Evolutionary conservation across 2,888 invertebrate genomes (phyloP).

Genomic region (Tromatobia lineatoria): DNA sequence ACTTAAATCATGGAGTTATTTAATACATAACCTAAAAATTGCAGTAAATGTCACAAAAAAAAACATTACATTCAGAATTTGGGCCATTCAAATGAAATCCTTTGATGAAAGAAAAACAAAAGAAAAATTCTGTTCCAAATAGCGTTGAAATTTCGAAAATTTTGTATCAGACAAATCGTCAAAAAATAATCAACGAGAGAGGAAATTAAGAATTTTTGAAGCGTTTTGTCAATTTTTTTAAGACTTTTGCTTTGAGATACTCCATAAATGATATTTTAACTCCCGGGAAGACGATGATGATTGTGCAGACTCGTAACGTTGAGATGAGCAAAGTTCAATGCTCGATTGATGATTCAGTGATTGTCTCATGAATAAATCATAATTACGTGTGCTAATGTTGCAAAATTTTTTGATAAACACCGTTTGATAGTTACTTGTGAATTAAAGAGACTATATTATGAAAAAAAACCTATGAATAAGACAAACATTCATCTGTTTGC

Average conservation of each 20-base stretch:
- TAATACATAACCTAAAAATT: slow-evolving; percentile 33
- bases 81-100: neutral
- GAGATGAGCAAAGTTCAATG: no score
- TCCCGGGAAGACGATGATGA: no score
- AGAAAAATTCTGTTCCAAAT: neutral
- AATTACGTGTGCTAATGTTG: no score
- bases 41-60: neutral
- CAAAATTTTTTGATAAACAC: no score
- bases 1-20: slow-evolving; percentile 14
- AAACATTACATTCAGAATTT: neutral
- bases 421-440: no score
- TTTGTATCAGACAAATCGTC: neutral
- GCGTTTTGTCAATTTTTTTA: neutral
- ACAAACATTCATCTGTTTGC: neutral
- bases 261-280: no score
- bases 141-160: neutral
- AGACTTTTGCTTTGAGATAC: neutral
- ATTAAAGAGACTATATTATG: neutral
- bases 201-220: neutral
- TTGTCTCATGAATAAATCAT: no score
- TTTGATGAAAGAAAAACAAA: neutral
- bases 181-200: neutral
- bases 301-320: no score
- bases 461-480: no score
- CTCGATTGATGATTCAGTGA: no score